Conservation (phyloP, 2,888 invertebrate species). For the Uropetala carovei region DNA sequence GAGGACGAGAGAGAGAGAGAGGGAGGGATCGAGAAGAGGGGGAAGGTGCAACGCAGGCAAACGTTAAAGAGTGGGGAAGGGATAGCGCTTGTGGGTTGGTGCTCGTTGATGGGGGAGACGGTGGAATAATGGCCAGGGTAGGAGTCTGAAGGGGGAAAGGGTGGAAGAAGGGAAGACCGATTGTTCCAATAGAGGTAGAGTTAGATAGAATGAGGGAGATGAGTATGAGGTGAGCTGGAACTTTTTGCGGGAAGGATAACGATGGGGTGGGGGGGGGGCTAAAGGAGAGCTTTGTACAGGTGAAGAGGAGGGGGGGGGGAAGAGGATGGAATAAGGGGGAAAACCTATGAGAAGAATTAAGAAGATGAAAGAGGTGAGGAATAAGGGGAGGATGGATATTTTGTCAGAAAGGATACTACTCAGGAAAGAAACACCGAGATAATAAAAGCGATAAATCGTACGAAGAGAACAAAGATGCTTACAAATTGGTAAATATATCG, state of each 20-base stretch:
- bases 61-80: neutral
- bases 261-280: too few relatives aligned
- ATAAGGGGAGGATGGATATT: too few relatives aligned
- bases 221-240: neutral
- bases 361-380: too few relatives aligned
- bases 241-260: too few relatives aligned
- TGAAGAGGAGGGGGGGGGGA: neutral
- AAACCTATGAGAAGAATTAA: neutral
- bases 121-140: neutral
- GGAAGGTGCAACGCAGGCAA: neutral
- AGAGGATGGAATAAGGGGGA: neutral
- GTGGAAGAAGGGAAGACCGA: neutral
- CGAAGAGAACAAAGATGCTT: too few relatives aligned
- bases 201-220: neutral
- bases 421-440: too few relatives aligned
- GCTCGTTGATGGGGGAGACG: neutral
- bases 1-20: neutral
- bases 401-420: too few relatives aligned
- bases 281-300: neutral
- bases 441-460: too few relatives aligned
- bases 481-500: too few relatives aligned
- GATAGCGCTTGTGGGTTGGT: neutral
- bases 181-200: neutral
- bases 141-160: too few relatives aligned
- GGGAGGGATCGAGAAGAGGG: neutral